These are phyloP conservation scores for Meriones psammophilus DNA, from an alignment of 2,797 vertebrate genomes.

Conservation along the genomic window DNA sequence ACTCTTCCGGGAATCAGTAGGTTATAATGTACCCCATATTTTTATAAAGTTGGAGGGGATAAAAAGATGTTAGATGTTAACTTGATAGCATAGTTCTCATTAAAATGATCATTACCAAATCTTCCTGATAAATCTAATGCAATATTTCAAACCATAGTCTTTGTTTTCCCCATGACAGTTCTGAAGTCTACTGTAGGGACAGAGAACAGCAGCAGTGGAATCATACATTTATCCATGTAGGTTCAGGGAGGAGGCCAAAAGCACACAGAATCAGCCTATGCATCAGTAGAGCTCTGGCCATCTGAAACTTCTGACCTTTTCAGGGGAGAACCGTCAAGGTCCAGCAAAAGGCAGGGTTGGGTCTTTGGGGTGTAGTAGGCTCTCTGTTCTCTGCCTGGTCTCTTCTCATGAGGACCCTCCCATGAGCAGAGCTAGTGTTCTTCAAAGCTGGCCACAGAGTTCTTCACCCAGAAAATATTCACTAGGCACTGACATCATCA, in stretches of 20 bases:
- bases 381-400: not conserved
- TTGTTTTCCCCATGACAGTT: not conserved
- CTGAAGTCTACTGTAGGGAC: not conserved
- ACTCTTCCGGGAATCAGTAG: not conserved
- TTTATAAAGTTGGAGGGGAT: conserved; percentile 24
- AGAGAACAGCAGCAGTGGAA: not conserved
- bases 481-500: not conserved
- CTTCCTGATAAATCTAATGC: not conserved
- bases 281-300: not conserved
- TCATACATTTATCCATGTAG: not conserved
- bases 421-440: not conserved
- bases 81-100: not conserved
- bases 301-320: not conserved
- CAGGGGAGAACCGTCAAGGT: not conserved
- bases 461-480: not conserved
- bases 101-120: conserved; percentile 11
- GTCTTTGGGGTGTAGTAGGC: no score
- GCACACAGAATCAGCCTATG: not conserved
- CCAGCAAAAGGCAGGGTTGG: not conserved
- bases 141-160: not conserved
- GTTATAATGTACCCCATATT: conserved; percentile 33
- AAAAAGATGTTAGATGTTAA: conserved; percentile 7
- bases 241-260: not conserved
- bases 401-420: not conserved
- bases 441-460: not conserved